These are phyloP conservation scores for Calyptommatus sinebrachiatus DNA, from an alignment of 2,113 vertebrate species.

Conservation along the genomic window DNA sequence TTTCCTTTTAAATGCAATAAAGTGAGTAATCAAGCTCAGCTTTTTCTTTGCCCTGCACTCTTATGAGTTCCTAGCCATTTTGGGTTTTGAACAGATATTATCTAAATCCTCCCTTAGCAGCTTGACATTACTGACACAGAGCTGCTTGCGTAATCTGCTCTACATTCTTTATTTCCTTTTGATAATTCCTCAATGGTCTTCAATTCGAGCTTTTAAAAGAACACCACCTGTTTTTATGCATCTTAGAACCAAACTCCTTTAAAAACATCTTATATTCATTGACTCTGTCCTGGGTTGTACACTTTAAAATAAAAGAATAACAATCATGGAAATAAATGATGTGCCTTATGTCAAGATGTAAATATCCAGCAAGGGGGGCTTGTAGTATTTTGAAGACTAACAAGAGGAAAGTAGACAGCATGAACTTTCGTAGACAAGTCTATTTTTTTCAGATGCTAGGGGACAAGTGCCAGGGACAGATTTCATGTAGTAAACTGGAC, in stretches of 20 bases:
- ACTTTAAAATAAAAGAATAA: neutral
- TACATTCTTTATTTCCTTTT: neutral
- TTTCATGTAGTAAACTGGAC: too few relatives aligned
- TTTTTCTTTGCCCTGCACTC: conserved; percentile 14
- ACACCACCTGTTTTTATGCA: neutral
- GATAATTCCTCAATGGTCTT: neutral
- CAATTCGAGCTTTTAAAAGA: neutral
- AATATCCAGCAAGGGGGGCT: too few relatives aligned
- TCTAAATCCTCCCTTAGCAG: neutral
- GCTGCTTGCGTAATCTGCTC: neutral
- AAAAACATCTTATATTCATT: too few relatives aligned
- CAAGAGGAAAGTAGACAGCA: too few relatives aligned
- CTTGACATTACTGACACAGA: conserved; percentile 28
- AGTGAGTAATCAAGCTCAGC: conserved; percentile 13
- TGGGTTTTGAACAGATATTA: conserved; percentile 25
- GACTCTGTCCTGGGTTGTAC: too few relatives aligned
- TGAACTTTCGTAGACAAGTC: too few relatives aligned
- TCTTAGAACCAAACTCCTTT: neutral
- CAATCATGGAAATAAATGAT: neutral
- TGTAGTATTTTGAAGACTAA: too few relatives aligned
- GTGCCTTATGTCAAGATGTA: too few relatives aligned
- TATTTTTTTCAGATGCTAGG: too few relatives aligned
- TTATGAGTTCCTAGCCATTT: conserved; percentile 31
- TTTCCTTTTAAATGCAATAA: conserved; percentile 36
- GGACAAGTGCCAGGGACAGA: too few relatives aligned